phyloP scores from a whole-genome alignment of 2,797 vertebrate genomes.

The Ceyx erithaca region DNA sequence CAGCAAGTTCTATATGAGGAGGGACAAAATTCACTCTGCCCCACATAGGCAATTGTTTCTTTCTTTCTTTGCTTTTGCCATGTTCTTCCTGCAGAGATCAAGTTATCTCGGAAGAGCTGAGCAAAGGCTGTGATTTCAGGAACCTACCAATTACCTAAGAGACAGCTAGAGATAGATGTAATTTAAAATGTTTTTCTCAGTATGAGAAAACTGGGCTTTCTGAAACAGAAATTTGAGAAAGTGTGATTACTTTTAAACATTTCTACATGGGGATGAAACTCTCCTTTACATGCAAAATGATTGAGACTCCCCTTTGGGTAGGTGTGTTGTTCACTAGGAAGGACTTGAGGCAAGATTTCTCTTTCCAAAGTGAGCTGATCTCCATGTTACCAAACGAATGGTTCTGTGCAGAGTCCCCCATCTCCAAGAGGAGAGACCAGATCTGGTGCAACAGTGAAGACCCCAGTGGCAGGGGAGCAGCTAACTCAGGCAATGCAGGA shows the following conservation, averaged over 20 bases:
- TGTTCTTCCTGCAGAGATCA: not conserved
- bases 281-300: not conserved
- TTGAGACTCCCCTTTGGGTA: not conserved
- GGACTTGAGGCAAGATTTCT: not conserved
- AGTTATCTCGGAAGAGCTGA: not conserved
- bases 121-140: not conserved
- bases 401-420: not conserved
- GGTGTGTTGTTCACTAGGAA: not conserved
- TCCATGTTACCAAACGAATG: not conserved
- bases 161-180: accelerated
- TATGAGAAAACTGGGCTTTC: not conserved
- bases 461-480: accelerated
- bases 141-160: not conserved
- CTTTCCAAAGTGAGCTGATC: not conserved
- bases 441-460: not conserved
- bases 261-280: not conserved
- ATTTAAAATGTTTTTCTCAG: not conserved
- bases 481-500: not conserved
- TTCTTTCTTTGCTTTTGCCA: not conserved
- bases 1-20: not conserved
- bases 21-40: not conserved
- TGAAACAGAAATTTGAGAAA: not conserved
- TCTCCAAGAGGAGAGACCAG: not conserved
- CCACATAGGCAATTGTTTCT: not conserved
- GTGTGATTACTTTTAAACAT: not conserved